Evolutionary conservation across 2,888 invertebrate genomes (phyloP).

Genomic region (Bombylius discolor): DNA sequence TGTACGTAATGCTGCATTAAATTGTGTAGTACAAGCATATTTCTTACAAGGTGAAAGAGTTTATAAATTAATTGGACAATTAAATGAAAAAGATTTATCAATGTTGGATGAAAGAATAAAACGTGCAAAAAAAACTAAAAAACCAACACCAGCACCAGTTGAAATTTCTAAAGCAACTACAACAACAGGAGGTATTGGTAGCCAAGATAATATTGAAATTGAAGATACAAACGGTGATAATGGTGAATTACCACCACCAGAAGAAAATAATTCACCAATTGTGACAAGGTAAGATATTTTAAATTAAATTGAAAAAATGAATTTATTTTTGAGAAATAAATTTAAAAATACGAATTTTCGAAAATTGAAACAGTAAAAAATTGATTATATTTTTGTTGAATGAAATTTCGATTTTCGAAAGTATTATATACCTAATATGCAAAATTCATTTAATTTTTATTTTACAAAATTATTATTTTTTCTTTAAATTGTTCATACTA

Average conservation of each 20-base stretch:
- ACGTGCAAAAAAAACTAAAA: slow-evolving; percentile 59
- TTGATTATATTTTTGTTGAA: too few species aligned
- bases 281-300: slow-evolving; percentile 12
- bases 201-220: slow-evolving; percentile 26
- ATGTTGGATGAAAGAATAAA: slow-evolving; percentile 93
- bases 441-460: too few species aligned
- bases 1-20: slow-evolving; percentile 90
- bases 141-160: slow-evolving; percentile 29
- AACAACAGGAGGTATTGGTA: slow-evolving; percentile 16
- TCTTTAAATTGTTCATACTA: too few species aligned
- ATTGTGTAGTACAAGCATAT: slow-evolving; percentile 83
- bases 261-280: slow-evolving; percentile 25
- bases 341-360: background rate
- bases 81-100: slow-evolving; percentile 88
- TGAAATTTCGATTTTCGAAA: too few species aligned
- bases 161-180: slow-evolving; percentile 34
- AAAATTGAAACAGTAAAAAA: too few species aligned
- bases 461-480: too few species aligned
- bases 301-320: background rate
- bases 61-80: slow-evolving; percentile 82
- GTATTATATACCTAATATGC: too few species aligned
- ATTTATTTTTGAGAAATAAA: background rate
- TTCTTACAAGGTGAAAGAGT: slow-evolving; percentile 78
- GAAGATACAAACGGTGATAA: slow-evolving; percentile 33
- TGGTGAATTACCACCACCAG: slow-evolving; percentile 29